Base-by-base conservation (phyloP, 1,140 invertebrate species). In the Drosophila tristis region DNA sequence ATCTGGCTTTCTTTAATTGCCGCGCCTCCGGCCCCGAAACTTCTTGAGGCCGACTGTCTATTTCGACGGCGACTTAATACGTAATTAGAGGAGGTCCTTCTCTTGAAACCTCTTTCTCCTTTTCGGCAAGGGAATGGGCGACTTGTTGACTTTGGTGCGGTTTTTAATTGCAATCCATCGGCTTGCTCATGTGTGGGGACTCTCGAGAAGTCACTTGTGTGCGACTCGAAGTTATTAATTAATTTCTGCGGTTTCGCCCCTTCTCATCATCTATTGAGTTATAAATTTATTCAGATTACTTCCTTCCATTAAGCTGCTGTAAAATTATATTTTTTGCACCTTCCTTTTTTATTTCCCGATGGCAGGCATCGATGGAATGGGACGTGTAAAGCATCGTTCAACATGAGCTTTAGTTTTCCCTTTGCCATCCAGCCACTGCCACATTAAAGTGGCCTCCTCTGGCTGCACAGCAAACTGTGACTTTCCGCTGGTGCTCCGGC, bases 1-100 rank as follows among this genome's bases (percentile, higher is more conserved):
- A 67, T 79, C 79, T 60, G 56, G 23, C 66, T 64, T 53, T 25
- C 47, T 79, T 85, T 85, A 85, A 84, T 85, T 84, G 80, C 80
- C 44, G 53, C 44, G 39, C 53, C 58, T 51, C 25, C 67, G 57
- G 50, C 51, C 58, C 20, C 39, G 66, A 56, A 68, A 76, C 39
- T 68, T 70, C 50, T 39, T 31, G 11, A 54, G 56, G 63, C 62
- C 49, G 43, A 70, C 73, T 86, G 80, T 86, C 81, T 86, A 65
- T 70, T 74, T 63, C 54, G 68, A 55, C 23, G 23, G 54, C 63
- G 51, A 35, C 66, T 77, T 85, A 39, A 64, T 44, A 31, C 71
- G 39, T 78, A 87, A 86, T 86, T 86, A 74, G 57, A 56, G 73
- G 25, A 47, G 15, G 55, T 5, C 16, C 2, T 44, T 0, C 26